Conservation (phyloP, 2,888 invertebrate genomes). For the Megalurothrips usitatus region DNA sequence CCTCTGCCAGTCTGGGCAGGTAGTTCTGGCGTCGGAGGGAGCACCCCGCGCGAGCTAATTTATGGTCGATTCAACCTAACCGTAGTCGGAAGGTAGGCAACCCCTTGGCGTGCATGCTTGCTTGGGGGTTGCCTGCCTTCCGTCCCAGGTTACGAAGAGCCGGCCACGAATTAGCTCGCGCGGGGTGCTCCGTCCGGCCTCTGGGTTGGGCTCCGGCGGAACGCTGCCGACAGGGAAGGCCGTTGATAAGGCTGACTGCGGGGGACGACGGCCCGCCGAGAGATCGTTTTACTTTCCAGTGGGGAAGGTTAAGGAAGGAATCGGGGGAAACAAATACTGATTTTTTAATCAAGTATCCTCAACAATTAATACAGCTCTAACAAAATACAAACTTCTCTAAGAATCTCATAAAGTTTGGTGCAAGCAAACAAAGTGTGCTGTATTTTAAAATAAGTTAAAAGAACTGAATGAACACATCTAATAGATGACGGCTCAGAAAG, state of each 20-base stretch:
- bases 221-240: too few relatives aligned
- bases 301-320: too few relatives aligned
- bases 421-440: background rate
- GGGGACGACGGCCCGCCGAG: background rate
- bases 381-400: background rate
- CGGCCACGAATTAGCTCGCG: too few relatives aligned
- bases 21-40: too few relatives aligned
- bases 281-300: background rate
- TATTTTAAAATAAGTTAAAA: background rate
- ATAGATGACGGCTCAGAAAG: background rate
- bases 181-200: too few relatives aligned
- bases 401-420: slow-evolving; percentile 1
- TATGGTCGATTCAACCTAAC: too few relatives aligned
- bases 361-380: slow-evolving; percentile 7
- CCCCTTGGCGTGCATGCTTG: background rate
- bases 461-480: background rate
- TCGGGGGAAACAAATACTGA: background rate
- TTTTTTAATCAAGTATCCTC: background rate
- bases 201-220: too few relatives aligned
- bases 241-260: background rate
- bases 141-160: background rate
- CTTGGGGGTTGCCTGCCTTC: background rate
- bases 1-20: background rate
- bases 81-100: background rate
- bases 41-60: too few relatives aligned